Evolutionary conservation across 1,140 invertebrate species (phyloP).

Genomic region (Planococcus citri): DNA sequence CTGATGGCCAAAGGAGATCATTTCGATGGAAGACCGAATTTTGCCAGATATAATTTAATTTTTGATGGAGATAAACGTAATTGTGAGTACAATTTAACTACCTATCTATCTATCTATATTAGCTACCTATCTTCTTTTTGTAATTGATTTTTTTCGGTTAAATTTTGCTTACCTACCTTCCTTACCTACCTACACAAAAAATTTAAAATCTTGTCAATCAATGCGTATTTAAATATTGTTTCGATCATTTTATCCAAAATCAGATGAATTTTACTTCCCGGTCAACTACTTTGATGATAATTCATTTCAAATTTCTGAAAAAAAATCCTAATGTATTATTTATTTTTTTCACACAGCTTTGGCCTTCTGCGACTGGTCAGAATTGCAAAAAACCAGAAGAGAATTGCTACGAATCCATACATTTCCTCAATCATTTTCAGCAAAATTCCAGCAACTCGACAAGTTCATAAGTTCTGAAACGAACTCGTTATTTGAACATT

Average conservation of each 20-base stretch:
- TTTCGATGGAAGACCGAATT: slow-evolving; percentile 53
- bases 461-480: slow-evolving; percentile 47
- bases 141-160: no score
- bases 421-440: slow-evolving; percentile 58
- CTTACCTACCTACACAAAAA: no score
- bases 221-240: no score
- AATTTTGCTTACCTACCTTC: no score
- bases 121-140: background rate
- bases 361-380: slow-evolving; percentile 74
- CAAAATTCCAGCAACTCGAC: slow-evolving; percentile 52
- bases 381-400: slow-evolving; percentile 60
- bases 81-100: slow-evolving; percentile 46
- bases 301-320: slow-evolving; percentile 26
- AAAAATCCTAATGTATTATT: no score
- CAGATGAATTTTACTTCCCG: no score
- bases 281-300: background rate
- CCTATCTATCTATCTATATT: background rate
- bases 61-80: slow-evolving; percentile 53
- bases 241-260: no score
- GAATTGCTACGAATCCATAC: slow-evolving; percentile 51
- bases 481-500: slow-evolving; percentile 40
- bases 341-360: slow-evolving; percentile 56
- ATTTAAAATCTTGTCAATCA: no score
- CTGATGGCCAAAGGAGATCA: slow-evolving; percentile 44
- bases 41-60: slow-evolving; percentile 46